Evolutionary conservation across 2,797 vertebrate species (phyloP), one percentile per base, ranked within the genome.

Genomic region (Notolabrus celidotus): DNA sequence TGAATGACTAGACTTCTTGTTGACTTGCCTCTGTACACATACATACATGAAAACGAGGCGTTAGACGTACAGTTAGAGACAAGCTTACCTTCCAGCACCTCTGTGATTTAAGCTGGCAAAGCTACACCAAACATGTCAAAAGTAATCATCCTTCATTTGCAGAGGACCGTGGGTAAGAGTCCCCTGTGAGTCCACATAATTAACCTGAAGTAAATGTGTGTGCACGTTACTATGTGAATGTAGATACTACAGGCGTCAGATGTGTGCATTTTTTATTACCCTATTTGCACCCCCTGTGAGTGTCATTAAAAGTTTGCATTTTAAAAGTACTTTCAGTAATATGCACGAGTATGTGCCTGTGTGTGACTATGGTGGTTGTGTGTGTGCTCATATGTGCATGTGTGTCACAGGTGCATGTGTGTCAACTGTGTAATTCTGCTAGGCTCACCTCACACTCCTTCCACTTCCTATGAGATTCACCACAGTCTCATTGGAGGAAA

Each of bases 91-190:
- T 57, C 53, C 57, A 57, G 22, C 56, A 65, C 52, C 54, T 54
- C 43, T 71, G 62, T 68, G 77, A 87, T 83, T 74, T 74, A 83
- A 76, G 68, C 66, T 75, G 43, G 61, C 38, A 27, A n/a, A 71
- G 55, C 46, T 81, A 72, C 52, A 86, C 68, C 77, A 74, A 76
- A 88, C 66, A 64, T 62, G 74, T 87, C 80, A 82, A 27, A 85
- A 39, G 39, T 41, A 75, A 83, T 86, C 79, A 79, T 79, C 65
- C 49, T 81, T 90, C 58, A 81, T 88, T 86, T 82, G 67, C 31
- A 29, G 62, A 45, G 39, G 47, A 53, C 34, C 4, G 49, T 22
- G 52, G 55, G 71, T 46, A 62, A 52, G 56, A 64, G 67, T 81
- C 49, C 74, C 68, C 36, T 39, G 56, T 67, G 73, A 6, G 36